Evolutionary conservation across 2,888 invertebrate species (phyloP).

Genomic region (Panopea generosa): DNA sequence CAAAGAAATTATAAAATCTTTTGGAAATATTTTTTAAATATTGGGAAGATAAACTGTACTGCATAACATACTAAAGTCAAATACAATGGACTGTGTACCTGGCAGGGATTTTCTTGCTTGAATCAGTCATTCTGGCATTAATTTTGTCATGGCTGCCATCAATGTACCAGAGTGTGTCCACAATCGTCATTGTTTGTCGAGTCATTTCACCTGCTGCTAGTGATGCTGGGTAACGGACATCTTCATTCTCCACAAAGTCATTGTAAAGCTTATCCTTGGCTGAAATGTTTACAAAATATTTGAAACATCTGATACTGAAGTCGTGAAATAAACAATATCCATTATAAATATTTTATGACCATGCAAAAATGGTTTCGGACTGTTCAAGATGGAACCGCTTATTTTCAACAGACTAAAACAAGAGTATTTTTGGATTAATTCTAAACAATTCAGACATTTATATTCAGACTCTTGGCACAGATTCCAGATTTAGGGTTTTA

Average conservation of each 20-base stretch:
- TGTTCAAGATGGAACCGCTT: neutral
- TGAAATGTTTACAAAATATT: constrained; percentile 7
- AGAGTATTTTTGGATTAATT: constrained; percentile 4
- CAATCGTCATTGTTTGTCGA: constrained; percentile 9
- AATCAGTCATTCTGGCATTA: constrained; percentile 6
- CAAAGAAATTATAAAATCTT: constrained; percentile 1
- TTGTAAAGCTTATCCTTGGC: constrained; percentile 8
- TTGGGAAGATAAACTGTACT: constrained; percentile 7
- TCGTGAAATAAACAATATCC: constrained; percentile 5
- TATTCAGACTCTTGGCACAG: neutral
- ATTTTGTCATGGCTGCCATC: constrained; percentile 20
- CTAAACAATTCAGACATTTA: constrained; percentile 6
- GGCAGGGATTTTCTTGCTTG: constrained; percentile 7
- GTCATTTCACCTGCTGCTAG: neutral
- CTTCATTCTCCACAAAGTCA: constrained; percentile 8
- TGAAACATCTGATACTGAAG: constrained; percentile 8
- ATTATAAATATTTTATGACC: constrained; percentile 2
- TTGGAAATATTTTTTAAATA: neutral
- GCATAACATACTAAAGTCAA: constrained; percentile 1
- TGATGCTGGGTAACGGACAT: constrained; percentile 4
- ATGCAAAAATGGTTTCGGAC: constrained; percentile 3
- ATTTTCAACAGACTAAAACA: neutral
- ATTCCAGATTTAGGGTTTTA: neutral
- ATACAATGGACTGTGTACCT: constrained; percentile 6
- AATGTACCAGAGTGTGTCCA: constrained; percentile 15